Evolutionary conservation across 2,113 vertebrate genomes (phyloP).

Genomic region (Neofelis nebulosa): DNA sequence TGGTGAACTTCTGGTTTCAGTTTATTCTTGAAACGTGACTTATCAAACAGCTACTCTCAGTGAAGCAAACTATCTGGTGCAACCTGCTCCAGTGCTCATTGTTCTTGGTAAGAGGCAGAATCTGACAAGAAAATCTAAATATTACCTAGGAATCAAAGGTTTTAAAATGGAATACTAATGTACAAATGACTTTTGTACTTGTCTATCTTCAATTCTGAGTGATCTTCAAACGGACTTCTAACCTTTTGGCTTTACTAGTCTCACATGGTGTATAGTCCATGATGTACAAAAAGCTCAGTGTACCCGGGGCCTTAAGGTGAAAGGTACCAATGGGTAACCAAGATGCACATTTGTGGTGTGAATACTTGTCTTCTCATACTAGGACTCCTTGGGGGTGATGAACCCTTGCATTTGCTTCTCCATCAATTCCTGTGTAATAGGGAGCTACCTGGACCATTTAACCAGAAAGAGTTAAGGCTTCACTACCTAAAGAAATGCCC

Average conservation of each 20-base stretch:
- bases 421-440: not conserved
- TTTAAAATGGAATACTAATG: constrained; percentile 9
- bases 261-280: not conserved
- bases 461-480: not conserved
- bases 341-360: not conserved
- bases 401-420: not conserved
- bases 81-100: not conserved
- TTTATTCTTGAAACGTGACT: constrained; percentile 38
- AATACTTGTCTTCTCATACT: not conserved
- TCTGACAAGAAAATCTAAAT: not conserved
- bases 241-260: not conserved
- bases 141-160: not conserved
- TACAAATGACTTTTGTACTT: not conserved
- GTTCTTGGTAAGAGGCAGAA: not conserved
- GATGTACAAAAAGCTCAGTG: not conserved
- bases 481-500: not conserved
- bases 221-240: not conserved
- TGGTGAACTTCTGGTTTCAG: constrained; percentile 37
- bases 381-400: not conserved
- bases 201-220: not conserved
- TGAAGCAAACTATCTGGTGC: not conserved
- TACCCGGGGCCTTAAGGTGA: not conserved
- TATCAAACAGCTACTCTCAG: not conserved
- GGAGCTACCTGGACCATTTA: not conserved
- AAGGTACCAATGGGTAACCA: not conserved